Conservation (phyloP, 2,888 invertebrate genomes). For the Himalopsyche anomala region DNA sequence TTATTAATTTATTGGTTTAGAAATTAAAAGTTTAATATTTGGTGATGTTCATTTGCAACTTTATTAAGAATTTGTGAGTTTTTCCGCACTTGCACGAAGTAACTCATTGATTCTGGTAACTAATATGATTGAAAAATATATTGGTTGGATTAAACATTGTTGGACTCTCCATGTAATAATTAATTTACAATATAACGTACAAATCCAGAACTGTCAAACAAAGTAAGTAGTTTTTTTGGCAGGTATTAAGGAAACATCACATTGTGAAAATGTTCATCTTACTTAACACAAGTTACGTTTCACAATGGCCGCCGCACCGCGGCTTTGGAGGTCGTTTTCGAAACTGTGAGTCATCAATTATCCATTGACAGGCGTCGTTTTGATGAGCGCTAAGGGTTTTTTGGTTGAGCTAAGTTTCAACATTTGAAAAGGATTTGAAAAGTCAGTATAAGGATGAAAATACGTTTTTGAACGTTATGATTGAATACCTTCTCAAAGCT, state of each 20-base stretch:
- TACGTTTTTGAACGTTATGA: not conserved
- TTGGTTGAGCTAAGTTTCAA: not conserved
- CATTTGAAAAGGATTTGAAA: constrained; percentile 26
- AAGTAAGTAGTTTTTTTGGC: constrained; percentile 19
- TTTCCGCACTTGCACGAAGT: too few species aligned
- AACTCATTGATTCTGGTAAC: too few species aligned
- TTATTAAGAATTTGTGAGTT: too few species aligned
- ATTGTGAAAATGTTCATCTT: constrained; percentile 28
- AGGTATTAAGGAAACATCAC: constrained; percentile 35
- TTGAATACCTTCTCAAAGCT: not conserved
- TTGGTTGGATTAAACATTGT: too few species aligned
- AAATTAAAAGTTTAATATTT: too few species aligned
- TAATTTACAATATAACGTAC: not conserved
- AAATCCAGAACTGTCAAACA: not conserved
- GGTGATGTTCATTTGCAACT: too few species aligned
- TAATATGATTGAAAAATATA: too few species aligned
- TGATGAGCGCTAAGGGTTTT: constrained; percentile 19
- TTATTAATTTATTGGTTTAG: too few species aligned
- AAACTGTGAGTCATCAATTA: constrained; percentile 24
- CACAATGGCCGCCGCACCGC: not conserved
- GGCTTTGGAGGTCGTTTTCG: not conserved
- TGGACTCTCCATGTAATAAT: not conserved
- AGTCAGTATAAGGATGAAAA: constrained; percentile 12
- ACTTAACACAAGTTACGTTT: not conserved
- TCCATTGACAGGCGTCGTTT: constrained; percentile 14